Base-by-base conservation (phyloP, 2,113 vertebrate species). In the Solea senegalensis region DNA sequence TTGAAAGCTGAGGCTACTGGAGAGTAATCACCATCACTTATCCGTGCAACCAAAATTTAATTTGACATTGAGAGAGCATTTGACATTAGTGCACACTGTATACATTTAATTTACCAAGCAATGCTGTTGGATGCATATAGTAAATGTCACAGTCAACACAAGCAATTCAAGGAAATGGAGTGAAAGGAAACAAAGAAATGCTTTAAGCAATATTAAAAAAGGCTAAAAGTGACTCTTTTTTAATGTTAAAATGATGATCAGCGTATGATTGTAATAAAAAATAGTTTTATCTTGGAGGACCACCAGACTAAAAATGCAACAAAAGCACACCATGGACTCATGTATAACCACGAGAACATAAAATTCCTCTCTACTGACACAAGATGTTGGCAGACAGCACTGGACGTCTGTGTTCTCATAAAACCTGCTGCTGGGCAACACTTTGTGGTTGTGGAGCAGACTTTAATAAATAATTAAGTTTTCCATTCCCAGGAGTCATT, bases 351-450 rank as follows among this genome's bases (percentile, higher is more conserved):
- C 41, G 71, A 54, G 34, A 51, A n/a, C 11, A 54, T 1, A 40
- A 41, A 69, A 82, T 74, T 62, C 67, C 70, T 75, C 65, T 78
- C 28, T 13, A 14, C 53, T 81, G 40, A 75, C 52, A 55, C 7
- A 74, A 76, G 46, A 76, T 34, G 65, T 68, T 74, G 66, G 71
- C 82, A 69, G 44, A 41, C 14, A 56, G 21, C 39, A 28, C 27
- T 75, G 71, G 26, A 69, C 12, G 21, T 73, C 65, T 58, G 57
- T 65, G 50, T 80, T 81, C 74, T 54, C 44, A 63, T 79, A 72
- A 86, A 83, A 70, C 49, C n/a, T 70, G 80, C 66, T 82, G 81
- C 86, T 80, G 48, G 50, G 78, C 71, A 83, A 85, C 80, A 80
- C 66, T 72, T 61, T 73, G 64, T 57, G 16, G 61, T 54, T 48